phyloP scores from a whole-genome alignment of 2,888 invertebrate species.

The Hydropsyche betteni region DNA sequence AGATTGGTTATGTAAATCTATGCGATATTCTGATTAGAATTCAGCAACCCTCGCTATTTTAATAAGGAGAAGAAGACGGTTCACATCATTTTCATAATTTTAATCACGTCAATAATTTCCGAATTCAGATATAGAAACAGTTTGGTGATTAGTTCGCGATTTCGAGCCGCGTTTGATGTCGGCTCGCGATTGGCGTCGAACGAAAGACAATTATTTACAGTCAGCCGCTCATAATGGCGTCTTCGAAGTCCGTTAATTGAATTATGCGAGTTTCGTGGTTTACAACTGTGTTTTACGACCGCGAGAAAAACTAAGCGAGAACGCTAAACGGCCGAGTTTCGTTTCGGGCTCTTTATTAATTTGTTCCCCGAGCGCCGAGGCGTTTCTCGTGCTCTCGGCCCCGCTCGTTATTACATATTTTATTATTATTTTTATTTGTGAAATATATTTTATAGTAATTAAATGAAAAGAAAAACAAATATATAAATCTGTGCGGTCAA shows the following conservation, averaged over 20 bases:
- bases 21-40: no score
- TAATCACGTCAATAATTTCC: no score
- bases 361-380: slow-evolving; percentile 38
- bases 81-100: no score
- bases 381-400: slow-evolving; percentile 46
- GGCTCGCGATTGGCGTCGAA: no score
- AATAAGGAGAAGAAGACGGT: no score
- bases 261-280: slow-evolving; percentile 27
- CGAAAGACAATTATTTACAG: no score
- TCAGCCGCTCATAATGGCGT: no score
- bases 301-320: neutral
- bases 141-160: no score
- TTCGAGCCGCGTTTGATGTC: no score
- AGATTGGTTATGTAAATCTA: no score
- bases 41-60: no score
- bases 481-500: slow-evolving; percentile 47
- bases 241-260: slow-evolving; percentile 24
- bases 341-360: slow-evolving; percentile 31
- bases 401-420: slow-evolving; percentile 33
- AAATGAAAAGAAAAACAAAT: slow-evolving; percentile 51
- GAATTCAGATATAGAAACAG: no score
- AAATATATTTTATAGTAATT: slow-evolving; percentile 51
- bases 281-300: slow-evolving; percentile 20
- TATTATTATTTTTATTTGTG: slow-evolving; percentile 36
- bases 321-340: neutral